Base-by-base conservation (phyloP, 2,888 invertebrate genomes). In the Eupithecia dodoneata region DNA sequence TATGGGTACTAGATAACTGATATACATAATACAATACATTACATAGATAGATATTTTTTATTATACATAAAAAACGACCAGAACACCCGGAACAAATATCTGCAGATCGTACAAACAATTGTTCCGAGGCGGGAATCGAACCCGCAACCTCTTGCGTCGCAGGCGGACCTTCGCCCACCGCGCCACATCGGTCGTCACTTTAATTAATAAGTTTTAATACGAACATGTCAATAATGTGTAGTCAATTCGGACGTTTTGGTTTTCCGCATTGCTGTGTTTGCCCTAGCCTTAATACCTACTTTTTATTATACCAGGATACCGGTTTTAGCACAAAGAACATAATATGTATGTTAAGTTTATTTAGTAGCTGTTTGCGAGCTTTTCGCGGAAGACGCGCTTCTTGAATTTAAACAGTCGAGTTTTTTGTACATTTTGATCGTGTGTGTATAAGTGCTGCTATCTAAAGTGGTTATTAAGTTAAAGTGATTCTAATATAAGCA, bases 311-410 rank as follows among this genome's bases (percentile, higher is more conserved):
- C 6, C 42, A 69, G 10, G 9, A 42, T 44, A 69, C 67, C 67
- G 67, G 67, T 69, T 69, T 69, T 45, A 69, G 63, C 30, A 63
- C 63, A 63, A 63, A 63, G 63, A 63, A 0, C 18, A 4, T 55
- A 55, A 55, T 55, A 63, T n/a, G 30, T 30, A 63, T n/a, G 63
- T 63, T 12, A 30, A 63, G 4, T 63, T 63, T 63, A 63, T 63
- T 63, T 63, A 63, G 67, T 69, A 7, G 45, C 9, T n/a, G 67
- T 10, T 69, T 44, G 45, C n/a, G n/a, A 5, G 9, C 45, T 44
- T 69, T 69, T 69, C 45, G 67, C n/a, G 45, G 45, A 69, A 44
- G n/a, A 69, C 67, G 67, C 67, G 10, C n/a, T 10, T 44, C 3
- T 18, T 15, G 13, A 9, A 9, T 5, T 7, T 45, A 52, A 12